Evolutionary conservation across 2,113 vertebrate species (phyloP).

Genomic region (Campylorhamphus procurvoides): DNA sequence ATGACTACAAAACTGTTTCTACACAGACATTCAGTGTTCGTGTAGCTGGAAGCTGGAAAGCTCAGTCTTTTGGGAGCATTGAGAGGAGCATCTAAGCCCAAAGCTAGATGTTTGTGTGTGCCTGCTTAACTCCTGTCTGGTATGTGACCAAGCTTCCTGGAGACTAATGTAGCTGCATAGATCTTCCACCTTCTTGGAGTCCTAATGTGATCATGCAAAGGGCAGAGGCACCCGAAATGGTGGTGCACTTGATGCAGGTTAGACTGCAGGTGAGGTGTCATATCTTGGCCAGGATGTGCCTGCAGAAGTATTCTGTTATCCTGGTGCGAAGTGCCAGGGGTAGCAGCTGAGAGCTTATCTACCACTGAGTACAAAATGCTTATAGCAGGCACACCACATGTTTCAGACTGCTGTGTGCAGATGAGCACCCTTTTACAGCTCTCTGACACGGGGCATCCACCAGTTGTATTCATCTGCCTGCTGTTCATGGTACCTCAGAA

Average conservation of each 20-base stretch:
- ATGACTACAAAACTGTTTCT: background rate
- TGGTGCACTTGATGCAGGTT: background rate
- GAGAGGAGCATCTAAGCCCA: background rate
- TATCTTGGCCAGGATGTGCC: background rate
- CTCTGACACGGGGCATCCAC: background rate
- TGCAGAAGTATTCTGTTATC: background rate
- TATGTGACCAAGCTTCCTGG: background rate
- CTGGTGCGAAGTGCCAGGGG: background rate
- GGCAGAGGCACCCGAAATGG: background rate
- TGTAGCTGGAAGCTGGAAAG: background rate
- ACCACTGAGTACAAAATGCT: background rate
- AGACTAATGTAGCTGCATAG: background rate
- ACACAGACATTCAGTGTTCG: background rate
- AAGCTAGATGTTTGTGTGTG: background rate
- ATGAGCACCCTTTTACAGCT: background rate
- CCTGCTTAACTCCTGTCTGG: background rate
- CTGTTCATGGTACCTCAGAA: background rate
- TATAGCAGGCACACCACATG: background rate
- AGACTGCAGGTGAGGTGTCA: fast-evolving
- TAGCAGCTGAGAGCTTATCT: background rate
- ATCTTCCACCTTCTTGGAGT: background rate
- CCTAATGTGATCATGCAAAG: background rate
- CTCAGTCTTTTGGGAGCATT: background rate
- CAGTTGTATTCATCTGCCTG: background rate
- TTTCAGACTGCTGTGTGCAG: background rate